Evolutionary conservation across 1,140 invertebrate species (phyloP), one percentile per base, ranked within the genome.

Genomic region (Hyphantria cunea): DNA sequence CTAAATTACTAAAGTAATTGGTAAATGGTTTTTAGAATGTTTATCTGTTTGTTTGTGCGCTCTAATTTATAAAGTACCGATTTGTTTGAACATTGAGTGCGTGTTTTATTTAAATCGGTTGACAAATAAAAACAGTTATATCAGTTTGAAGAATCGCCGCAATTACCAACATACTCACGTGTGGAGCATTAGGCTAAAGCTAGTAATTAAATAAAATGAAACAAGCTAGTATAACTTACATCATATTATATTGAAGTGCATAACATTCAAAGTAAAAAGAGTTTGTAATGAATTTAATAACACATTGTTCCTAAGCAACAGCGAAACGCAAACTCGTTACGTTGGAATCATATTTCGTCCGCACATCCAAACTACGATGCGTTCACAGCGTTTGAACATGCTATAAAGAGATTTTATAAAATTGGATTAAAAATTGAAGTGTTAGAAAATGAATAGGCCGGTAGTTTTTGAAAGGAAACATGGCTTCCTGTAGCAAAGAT

Each of bases 301-400:
- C 42, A 63, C 51, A 70, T 64, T 70, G 63, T 74, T 66, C 61
- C 17, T 25, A 50, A 66, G 59, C 51, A 51, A 52, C 50, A 60
- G 47, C 62, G 42, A 15, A 64, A 37, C 37, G 39, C 61, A 66
- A 72, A 76, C 70, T 64, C 52, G 55, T 58, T 62, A 25, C 25
- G n/a, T n/a, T 45, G 53, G 49, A 59, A 71, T 74, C 69, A 58
- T 66, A 60, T 74, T 74, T 66, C 72, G 49, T 60, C 55, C 62
- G 66, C 42, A 51, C 52, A 55, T 65, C 63, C 48, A 58, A 58
- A 58, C 55, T 45, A 45, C 33, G 55, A 58, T 33, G 49, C 55
- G 45, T 58, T 58, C 45, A 11, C 55, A 6, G 55, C 55, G 39
- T 49, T 58, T 25, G 45, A 48, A 32, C 55, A 12, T 49, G 34